Evolutionary conservation across 1,140 invertebrate genomes (phyloP).

Genomic region (Temnothorax longispinosus): DNA sequence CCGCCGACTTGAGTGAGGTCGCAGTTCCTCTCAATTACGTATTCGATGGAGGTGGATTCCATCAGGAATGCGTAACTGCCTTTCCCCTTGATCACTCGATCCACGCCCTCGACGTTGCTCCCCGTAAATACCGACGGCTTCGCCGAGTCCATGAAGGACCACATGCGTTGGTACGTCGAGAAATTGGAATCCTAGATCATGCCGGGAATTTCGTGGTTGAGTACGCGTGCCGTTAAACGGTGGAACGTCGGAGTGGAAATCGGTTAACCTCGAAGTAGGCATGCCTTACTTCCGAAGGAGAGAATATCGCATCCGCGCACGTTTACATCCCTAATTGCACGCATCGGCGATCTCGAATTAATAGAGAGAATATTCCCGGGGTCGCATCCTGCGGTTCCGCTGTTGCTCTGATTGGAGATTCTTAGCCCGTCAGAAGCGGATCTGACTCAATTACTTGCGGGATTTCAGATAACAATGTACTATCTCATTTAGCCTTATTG

Average conservation of each 20-base stretch:
- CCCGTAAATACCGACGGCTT: constrained; percentile 94
- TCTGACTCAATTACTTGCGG: constrained; percentile 23
- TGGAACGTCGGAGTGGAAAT: constrained; percentile 68
- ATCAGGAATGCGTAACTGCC: constrained; percentile 96
- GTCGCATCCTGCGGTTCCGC: constrained; percentile 40
- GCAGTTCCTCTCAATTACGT: constrained; percentile 96
- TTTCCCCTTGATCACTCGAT: constrained; percentile 93
- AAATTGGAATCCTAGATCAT: constrained; percentile 94
- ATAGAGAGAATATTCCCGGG: constrained; percentile 42
- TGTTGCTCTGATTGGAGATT: constrained; percentile 25
- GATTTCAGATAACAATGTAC: constrained; percentile 6
- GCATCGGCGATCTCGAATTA: constrained; percentile 45
- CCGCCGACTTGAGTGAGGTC: constrained; percentile 96
- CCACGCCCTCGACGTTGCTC: constrained; percentile 94
- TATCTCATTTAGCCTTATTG: background rate
- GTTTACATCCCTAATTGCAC: constrained; percentile 53
- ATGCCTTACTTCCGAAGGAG: constrained; percentile 36
- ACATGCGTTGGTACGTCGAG: constrained; percentile 96
- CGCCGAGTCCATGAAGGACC: constrained; percentile 96
- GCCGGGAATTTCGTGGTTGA: constrained; percentile 70
- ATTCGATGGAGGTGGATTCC: constrained; percentile 97
- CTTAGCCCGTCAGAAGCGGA: background rate
- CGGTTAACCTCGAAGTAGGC: constrained; percentile 71
- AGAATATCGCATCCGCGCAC: background rate
- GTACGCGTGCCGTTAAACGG: constrained; percentile 66